Evolutionary conservation across 2,113 vertebrate species (phyloP).

Genomic region (Scopus umbretta): DNA sequence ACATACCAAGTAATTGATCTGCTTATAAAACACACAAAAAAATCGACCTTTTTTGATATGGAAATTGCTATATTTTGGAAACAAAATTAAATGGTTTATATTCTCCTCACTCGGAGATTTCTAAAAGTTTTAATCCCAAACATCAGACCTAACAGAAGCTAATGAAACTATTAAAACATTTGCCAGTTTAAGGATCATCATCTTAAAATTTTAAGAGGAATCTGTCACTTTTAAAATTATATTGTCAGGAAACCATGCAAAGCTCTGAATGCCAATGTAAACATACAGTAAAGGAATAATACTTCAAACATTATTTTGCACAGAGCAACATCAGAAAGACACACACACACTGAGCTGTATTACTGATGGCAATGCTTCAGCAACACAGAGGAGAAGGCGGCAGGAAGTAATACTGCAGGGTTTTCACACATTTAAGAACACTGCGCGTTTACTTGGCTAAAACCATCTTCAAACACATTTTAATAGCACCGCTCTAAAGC

Average conservation of each 20-base stretch:
- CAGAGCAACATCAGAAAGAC: not conserved
- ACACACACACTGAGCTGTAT: not conserved
- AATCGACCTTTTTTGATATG: not conserved
- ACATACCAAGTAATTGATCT: not conserved
- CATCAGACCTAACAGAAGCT: not conserved
- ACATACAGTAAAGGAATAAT: not conserved
- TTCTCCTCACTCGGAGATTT: not conserved
- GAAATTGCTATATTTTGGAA: not conserved
- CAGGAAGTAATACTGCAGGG: not conserved
- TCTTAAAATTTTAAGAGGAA: not conserved
- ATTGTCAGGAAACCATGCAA: not conserved
- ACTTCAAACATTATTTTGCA: not conserved
- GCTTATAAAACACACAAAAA: not conserved
- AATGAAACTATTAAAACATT: not conserved
- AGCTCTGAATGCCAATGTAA: not conserved
- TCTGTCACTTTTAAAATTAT: not conserved
- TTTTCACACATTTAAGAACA: not conserved
- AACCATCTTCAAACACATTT: not conserved
- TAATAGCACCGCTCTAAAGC: not conserved
- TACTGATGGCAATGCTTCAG: conserved; percentile 3
- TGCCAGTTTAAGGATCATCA: not conserved
- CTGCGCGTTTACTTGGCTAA: not conserved
- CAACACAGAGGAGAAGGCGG: not conserved
- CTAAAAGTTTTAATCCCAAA: not conserved
- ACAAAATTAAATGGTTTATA: not conserved